These are phyloP conservation scores for Rhamnusium bicolor DNA, from an alignment of 2,888 invertebrate species.

Conservation along the genomic window DNA sequence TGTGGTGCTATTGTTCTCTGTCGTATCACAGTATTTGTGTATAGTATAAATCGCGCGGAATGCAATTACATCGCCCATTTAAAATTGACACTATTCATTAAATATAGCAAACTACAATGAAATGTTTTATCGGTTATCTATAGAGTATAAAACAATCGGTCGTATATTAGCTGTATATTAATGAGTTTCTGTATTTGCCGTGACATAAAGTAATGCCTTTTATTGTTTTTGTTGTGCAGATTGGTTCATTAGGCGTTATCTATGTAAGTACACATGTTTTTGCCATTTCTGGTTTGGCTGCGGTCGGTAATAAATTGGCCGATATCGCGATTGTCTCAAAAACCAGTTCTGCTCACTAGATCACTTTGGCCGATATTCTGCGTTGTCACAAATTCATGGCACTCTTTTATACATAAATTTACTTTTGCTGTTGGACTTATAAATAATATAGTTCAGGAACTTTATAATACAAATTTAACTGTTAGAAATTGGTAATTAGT, in stretches of 20 bases:
- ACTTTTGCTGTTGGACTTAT: conserved; percentile 24
- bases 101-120: conserved; percentile 27
- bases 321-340: conserved; percentile 66
- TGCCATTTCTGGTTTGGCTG: conserved; percentile 67
- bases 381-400: conserved; percentile 50
- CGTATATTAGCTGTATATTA: conserved; percentile 52
- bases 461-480: not conserved
- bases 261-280: conserved; percentile 68
- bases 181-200: conserved; percentile 52
- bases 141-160: conserved; percentile 46
- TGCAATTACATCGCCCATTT: conserved; percentile 19
- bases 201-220: conserved; percentile 55
- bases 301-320: conserved; percentile 64
- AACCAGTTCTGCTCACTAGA: conserved; percentile 63
- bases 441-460: conserved; percentile 21
- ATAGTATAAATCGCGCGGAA: conserved; percentile 14
- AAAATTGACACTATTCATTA: conserved; percentile 32
- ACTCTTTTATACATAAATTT: conserved; percentile 38
- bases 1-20: not conserved
- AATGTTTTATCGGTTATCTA: conserved; percentile 25
- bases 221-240: conserved; percentile 61
- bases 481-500: not conserved
- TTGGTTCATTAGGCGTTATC: conserved; percentile 68
- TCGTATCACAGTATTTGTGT: not conserved
- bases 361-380: conserved; percentile 56